Evolutionary conservation across 2,888 invertebrate species (phyloP), one percentile per base, ranked within the genome.

Genomic region (Cosmorhoe ocellata): DNA sequence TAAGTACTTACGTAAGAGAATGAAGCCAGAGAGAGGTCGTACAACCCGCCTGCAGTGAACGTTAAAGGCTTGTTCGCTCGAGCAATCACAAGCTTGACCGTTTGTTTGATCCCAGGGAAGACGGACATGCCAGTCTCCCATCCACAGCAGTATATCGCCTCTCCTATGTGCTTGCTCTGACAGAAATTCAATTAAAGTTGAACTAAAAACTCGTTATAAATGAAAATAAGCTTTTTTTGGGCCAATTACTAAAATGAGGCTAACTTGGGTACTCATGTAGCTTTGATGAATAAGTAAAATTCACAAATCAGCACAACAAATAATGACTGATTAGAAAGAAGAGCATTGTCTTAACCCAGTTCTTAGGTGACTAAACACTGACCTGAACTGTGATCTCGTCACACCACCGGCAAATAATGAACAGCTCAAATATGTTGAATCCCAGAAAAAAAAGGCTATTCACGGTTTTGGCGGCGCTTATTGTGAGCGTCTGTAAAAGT

Each of bases 31-130:
- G 88, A 84, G 0, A 90, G 76, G n/a, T 81, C 70, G 31, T 82
- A 86, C 74, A 90, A 76, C 8, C 86, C 88, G 8, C 89, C 89
- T 13, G 87, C 89, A 1, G 84, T 79, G 24, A 90, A 66, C 0
- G 76, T 66, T 4, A 85, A 51, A 0, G 87, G 84, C 26, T 79
- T 83, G 51, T 73, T 75, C 4, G 86, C 81, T 0, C 87, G 69
- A 0, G 76, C 71, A 30, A 77, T 72, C 9, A 87, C 74, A 44
- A 81, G 62, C 46, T 81, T 54, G 1, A 88, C 67, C 6, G 79
- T 75, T 1, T 75, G 69, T 1, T 71, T 67, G 1, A 85, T 79
- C 10, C 85, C 83, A 0, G 75, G 79, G 2, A 81, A 54, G 1
- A 56, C 51, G 0, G 71, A 57, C 27, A 79, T 34, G 0, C 87